These are phyloP conservation scores for Aplochiton taeniatus DNA, from an alignment of 2,797 vertebrate species.

Conservation along the genomic window DNA sequence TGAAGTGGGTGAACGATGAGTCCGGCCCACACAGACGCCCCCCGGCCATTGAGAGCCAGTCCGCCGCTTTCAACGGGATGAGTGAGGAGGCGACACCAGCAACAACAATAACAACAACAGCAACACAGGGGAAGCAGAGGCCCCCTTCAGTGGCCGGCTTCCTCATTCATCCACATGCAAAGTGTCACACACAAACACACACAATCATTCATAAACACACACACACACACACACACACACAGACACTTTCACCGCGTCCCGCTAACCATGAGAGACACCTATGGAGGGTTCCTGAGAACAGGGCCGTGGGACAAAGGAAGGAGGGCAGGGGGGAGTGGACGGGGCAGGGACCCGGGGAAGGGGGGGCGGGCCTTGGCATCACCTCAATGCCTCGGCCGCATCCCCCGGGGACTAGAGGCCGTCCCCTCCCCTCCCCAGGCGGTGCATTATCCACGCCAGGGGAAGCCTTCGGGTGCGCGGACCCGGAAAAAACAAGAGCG, in stretches of 20 bases:
- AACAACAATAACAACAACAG: slow-evolving; percentile 72
- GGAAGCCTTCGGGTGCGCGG: slow-evolving; percentile 61
- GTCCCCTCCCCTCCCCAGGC: slow-evolving; percentile 62
- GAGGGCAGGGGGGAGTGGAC: slow-evolving; percentile 60
- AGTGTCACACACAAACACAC: slow-evolving; percentile 33
- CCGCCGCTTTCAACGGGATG: slow-evolving; percentile 72
- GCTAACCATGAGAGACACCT: slow-evolving; percentile 70
- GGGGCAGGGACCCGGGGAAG: slow-evolving; percentile 29
- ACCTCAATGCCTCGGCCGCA: slow-evolving; percentile 66
- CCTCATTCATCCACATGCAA: slow-evolving; percentile 61
- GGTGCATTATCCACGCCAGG: slow-evolving; percentile 56
- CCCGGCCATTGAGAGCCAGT: slow-evolving; percentile 64
- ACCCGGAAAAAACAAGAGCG: slow-evolving; percentile 59
- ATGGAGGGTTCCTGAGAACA: slow-evolving; percentile 75
- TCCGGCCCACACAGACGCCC: slow-evolving; percentile 68
- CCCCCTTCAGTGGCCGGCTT: slow-evolving; percentile 67
- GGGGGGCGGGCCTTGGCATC: slow-evolving; percentile 66
- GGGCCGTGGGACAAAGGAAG: slow-evolving; percentile 60
- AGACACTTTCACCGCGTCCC: slow-evolving; percentile 59
- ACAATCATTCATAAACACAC: slow-evolving; percentile 3
- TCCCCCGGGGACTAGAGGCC: slow-evolving; percentile 62
- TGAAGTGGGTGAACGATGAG: slow-evolving; percentile 76
- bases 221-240: slow-evolving; percentile 47
- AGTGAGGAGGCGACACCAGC: slow-evolving; percentile 74
- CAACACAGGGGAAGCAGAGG: slow-evolving; percentile 62